phyloP scores from a whole-genome alignment of 1,140 invertebrate species.

The Ceratoteleas bidentatus region DNA sequence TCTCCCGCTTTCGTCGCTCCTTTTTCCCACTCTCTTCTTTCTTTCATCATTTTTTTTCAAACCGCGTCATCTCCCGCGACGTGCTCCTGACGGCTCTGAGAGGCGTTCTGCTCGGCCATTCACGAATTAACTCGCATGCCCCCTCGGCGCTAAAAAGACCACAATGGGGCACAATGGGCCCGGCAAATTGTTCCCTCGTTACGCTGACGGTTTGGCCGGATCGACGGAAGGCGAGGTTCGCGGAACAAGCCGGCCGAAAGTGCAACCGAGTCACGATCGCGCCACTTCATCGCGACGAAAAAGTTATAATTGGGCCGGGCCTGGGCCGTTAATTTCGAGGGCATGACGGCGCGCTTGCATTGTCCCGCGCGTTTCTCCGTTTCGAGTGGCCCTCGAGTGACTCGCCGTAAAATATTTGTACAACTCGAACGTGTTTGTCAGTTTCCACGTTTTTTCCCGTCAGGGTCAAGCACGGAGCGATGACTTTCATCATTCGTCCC shows the following conservation, averaged over 20 bases:
- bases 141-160: constrained; percentile 56
- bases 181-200: constrained; percentile 68
- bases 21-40: not conserved
- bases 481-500: constrained; percentile 63
- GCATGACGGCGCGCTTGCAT: constrained; percentile 53
- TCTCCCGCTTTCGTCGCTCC: not conserved
- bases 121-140: constrained; percentile 71
- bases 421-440: constrained; percentile 47
- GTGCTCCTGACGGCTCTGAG: constrained; percentile 68
- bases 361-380: constrained; percentile 43
- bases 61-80: constrained; percentile 51
- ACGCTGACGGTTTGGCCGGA: constrained; percentile 59
- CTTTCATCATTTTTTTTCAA: constrained; percentile 45
- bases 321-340: constrained; percentile 43
- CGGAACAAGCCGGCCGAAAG: constrained; percentile 33
- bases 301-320: constrained; percentile 57
- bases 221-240: constrained; percentile 58
- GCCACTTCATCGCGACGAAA: constrained; percentile 41
- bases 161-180: constrained; percentile 66
- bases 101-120: constrained; percentile 59
- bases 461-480: constrained; percentile 45
- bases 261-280: constrained; percentile 44
- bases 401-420: constrained; percentile 56
- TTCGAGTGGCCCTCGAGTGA: constrained; percentile 50
- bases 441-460: constrained; percentile 52